These are phyloP conservation scores for Actenoides lindsayi DNA, from an alignment of 2,113 vertebrate genomes.

Conservation along the genomic window DNA sequence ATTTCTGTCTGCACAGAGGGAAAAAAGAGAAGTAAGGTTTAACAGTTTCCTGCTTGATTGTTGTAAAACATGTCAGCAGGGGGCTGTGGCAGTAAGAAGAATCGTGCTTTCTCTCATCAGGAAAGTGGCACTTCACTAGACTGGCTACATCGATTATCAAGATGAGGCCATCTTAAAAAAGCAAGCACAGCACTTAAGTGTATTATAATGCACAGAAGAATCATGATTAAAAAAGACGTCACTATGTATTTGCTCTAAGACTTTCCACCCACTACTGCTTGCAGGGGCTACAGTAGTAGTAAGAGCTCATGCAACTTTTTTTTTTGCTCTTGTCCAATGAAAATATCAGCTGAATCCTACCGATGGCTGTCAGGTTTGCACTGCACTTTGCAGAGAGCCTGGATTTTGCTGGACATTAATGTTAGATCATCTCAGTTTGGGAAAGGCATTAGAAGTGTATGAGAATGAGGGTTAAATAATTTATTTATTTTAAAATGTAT, in stretches of 20 bases:
- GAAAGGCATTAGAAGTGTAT: neutral
- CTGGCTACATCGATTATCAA: constrained; percentile 9
- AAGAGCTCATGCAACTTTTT: neutral
- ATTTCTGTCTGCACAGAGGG: constrained; percentile 33
- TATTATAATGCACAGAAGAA: constrained; percentile 1
- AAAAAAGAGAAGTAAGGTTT: constrained; percentile 57
- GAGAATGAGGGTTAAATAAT: constrained; percentile 53
- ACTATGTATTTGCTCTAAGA: neutral
- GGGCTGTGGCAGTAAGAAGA: constrained; percentile 31
- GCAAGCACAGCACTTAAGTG: constrained; percentile 12
- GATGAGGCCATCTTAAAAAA: constrained; percentile 36
- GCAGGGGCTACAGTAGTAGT: neutral
- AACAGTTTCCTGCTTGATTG: constrained; percentile 69
- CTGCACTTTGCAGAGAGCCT: neutral
- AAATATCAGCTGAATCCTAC: neutral
- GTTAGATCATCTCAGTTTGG: constrained; percentile 25
- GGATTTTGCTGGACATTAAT: neutral
- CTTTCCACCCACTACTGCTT: constrained; percentile 3
- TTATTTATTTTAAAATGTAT: neutral
- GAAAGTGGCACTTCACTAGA: constrained; percentile 19
- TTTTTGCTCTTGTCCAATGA: neutral
- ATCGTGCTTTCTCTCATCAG: constrained; percentile 23
- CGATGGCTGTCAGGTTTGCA: neutral
- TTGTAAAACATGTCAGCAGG: constrained; percentile 60
- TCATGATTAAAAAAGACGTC: neutral